phyloP scores from a whole-genome alignment of 2,113 vertebrate species.

The Spea multiplicata region DNA sequence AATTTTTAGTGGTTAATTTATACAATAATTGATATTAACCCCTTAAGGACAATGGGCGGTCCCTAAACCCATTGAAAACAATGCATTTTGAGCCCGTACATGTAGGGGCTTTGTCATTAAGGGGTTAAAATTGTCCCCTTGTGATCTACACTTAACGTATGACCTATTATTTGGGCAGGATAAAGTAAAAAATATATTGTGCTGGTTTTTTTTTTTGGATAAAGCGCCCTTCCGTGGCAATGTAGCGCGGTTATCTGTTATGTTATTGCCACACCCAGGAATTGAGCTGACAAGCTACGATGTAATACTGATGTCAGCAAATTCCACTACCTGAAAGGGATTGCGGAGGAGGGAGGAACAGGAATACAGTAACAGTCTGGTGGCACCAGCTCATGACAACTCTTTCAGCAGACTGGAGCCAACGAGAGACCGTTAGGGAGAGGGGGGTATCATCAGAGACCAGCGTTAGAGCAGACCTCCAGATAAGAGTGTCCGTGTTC shows the following conservation, averaged over 20 bases:
- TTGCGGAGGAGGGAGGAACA: slow-evolving; percentile 36
- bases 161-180: too few relatives aligned
- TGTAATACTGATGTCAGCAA: slow-evolving; percentile 64
- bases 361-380: slow-evolving; percentile 46
- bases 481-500: slow-evolving; percentile 67
- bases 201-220: slow-evolving; percentile 2
- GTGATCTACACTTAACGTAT: too few relatives aligned
- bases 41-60: too few relatives aligned
- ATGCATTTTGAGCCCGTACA: too few relatives aligned
- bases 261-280: slow-evolving; percentile 56
- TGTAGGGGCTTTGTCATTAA: too few relatives aligned
- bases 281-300: slow-evolving; percentile 57
- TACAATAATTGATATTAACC: too few relatives aligned
- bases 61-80: too few relatives aligned
- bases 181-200: too few relatives aligned
- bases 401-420: slow-evolving; percentile 49
- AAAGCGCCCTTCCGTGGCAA: slow-evolving; percentile 50
- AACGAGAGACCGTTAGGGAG: slow-evolving; percentile 50
- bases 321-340: slow-evolving; percentile 69
- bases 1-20: too few relatives aligned
- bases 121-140: too few relatives aligned
- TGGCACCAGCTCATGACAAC: slow-evolving; percentile 60
- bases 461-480: slow-evolving; percentile 53
- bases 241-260: slow-evolving; percentile 61
- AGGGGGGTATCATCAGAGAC: slow-evolving; percentile 31